phyloP scores from a whole-genome alignment of 2,888 invertebrate species.

The Agriopis leucophaearia region DNA sequence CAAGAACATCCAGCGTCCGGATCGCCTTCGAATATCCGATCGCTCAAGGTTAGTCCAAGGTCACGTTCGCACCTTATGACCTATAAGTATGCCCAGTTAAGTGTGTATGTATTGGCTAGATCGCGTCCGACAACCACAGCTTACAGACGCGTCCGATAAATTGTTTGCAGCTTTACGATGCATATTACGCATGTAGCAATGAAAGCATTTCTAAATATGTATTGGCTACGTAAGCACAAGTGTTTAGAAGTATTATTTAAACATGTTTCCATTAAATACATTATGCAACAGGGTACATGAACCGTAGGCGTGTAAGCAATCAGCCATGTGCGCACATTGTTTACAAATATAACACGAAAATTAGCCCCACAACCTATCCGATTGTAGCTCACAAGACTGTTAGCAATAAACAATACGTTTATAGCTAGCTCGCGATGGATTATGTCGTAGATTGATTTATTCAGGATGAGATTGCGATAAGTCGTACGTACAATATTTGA shows the following conservation, averaged over 20 bases:
- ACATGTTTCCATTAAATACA: slow-evolving; percentile 26
- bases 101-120: too few species aligned
- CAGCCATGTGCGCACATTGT: slow-evolving; percentile 59
- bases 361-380: slow-evolving; percentile 55
- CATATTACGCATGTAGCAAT: slow-evolving; percentile 9
- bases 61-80: too few species aligned
- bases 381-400: slow-evolving; percentile 41
- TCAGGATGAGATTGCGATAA: slow-evolving; percentile 14
- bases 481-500: not conserved
- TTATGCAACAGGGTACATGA: slow-evolving; percentile 50
- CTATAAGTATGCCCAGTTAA: too few species aligned
- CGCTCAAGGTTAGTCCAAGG: too few species aligned
- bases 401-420: slow-evolving; percentile 34
- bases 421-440: slow-evolving; percentile 22
- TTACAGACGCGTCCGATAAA: too few species aligned
- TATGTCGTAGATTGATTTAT: slow-evolving; percentile 28
- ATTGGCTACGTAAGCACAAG: slow-evolving; percentile 22
- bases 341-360: slow-evolving; percentile 64
- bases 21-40: too few species aligned
- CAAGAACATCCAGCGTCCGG: too few species aligned
- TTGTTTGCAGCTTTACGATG: not conserved
- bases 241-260: slow-evolving; percentile 17
- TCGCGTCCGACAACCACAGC: too few species aligned
- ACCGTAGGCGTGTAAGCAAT: slow-evolving; percentile 62
- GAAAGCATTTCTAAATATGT: slow-evolving; percentile 25